These are phyloP conservation scores for Sebastes matsubarae DNA, from an alignment of 2,797 vertebrate species.

Conservation along the genomic window DNA sequence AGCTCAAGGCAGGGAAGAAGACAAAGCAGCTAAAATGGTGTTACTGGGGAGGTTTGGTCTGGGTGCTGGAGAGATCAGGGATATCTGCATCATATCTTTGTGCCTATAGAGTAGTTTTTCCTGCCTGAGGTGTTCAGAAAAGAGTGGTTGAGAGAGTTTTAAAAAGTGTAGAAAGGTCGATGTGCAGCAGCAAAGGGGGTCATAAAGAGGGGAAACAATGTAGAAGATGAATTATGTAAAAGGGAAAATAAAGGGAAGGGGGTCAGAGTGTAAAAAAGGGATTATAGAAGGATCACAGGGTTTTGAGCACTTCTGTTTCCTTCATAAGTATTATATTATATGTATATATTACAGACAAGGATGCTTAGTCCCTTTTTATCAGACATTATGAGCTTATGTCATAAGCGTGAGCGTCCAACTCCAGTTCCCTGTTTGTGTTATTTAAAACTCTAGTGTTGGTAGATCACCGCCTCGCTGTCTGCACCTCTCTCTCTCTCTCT, in stretches of 20 bases:
- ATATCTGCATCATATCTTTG: background rate
- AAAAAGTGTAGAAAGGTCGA: background rate
- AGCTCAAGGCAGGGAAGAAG: background rate
- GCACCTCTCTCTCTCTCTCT: background rate
- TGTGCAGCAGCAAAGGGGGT: background rate
- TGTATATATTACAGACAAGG: slow-evolving; percentile 1
- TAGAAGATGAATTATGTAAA: background rate
- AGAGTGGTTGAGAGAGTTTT: background rate
- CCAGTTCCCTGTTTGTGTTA: background rate
- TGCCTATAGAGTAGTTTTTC: background rate
- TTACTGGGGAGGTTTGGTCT: background rate
- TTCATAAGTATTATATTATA: background rate
- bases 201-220: background rate
- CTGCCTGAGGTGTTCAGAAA: background rate
- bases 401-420: background rate
- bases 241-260: background rate
- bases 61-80: background rate
- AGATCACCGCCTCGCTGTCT: background rate
- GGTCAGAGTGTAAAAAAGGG: slow-evolving; percentile 2
- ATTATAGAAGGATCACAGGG: slow-evolving; percentile 22
- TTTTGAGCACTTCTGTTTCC: slow-evolving; percentile 1
- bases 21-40: background rate
- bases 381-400: background rate
- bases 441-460: slow-evolving; percentile 7
- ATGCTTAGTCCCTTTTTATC: slow-evolving; percentile 5